Conservation (phyloP, 2,113 vertebrate species). For the Brachypodius melanocephalos region DNA sequence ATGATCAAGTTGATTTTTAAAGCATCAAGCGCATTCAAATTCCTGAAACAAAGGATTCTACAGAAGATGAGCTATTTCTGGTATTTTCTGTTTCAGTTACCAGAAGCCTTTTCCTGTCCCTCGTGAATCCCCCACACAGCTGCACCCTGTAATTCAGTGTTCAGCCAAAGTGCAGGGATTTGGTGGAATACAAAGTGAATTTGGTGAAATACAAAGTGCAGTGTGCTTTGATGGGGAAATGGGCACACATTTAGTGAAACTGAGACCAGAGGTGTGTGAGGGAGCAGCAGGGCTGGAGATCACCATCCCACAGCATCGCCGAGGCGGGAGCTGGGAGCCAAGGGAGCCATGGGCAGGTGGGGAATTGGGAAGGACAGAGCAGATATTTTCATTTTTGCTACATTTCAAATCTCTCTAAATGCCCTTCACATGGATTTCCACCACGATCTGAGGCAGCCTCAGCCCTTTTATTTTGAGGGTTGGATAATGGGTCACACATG, state of each 20-base stretch:
- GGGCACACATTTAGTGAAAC: rapidly evolving
- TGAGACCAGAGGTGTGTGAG: not conserved
- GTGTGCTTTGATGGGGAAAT: not conserved
- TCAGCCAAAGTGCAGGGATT: not conserved
- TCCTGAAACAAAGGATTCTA: not conserved
- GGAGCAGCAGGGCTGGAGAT: not conserved
- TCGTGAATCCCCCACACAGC: no score
- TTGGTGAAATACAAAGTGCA: not conserved
- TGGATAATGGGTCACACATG: rapidly evolving
- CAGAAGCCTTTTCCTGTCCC: not conserved
- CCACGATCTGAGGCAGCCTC: not conserved
- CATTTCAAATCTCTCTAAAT: not conserved
- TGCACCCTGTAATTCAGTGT: not conserved
- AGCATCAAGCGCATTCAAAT: not conserved
- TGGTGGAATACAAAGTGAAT: not conserved
- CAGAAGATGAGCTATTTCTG: not conserved
- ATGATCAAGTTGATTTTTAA: not conserved
- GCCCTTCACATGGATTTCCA: not conserved
- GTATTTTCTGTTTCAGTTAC: not conserved
- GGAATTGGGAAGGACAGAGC: not conserved
- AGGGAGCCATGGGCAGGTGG: rapidly evolving
- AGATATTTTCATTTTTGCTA: not conserved
- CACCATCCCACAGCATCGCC: not conserved
- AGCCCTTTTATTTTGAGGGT: not conserved
- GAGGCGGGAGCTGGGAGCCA: not conserved